Base-by-base conservation (phyloP, 2,113 vertebrate species). In the Ageneiosus marmoratus region DNA sequence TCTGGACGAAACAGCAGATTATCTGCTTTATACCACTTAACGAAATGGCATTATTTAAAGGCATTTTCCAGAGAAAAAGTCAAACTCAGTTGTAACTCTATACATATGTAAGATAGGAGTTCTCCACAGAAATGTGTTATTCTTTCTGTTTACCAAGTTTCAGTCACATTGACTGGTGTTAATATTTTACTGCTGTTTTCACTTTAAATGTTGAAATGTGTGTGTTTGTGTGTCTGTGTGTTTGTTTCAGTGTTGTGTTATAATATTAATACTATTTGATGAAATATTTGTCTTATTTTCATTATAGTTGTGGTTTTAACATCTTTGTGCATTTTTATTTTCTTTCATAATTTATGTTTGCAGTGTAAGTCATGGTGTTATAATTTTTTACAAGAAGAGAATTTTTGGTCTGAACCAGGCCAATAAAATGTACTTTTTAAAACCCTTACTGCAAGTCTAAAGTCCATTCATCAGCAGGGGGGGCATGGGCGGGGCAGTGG, bases 101-200 rank as follows among this genome's bases (percentile, higher is more conserved):
- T 60, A 79, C 51, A 83, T 75, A 4, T 81, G n/a, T 63, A 41
- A 46, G 41, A 83, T 34, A 27, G 2, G 32, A 60, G 32, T 55
- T 82, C 34, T 79, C 81, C 44, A 65, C 56, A 24, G 34, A 62
- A 44, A 55, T 55, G 44, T 74, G 73, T 76, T 34, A 11, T 55
- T 55, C 50, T 87, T 83, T 37, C 37, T 62, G 87, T 89, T 89
- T 88, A 91, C 88, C 80, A 63, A 85, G 82, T 48, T 83, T 91
- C 80, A 91, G 94, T 95, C 94, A 95, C 87, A 94, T 95, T 95
- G 94, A 95, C 94, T 94, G 81, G 22, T 67, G 79, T 84, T 84
- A 80, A 88, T 53, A 72, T 11, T 34, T 48, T 80, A 85, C 70
- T 86, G 84, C 65, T 75, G 81, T 89, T 60, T 80, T 87, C 18